Base-by-base conservation (phyloP, 1,140 invertebrate species). In the Brachionus calyciflorus region DNA sequence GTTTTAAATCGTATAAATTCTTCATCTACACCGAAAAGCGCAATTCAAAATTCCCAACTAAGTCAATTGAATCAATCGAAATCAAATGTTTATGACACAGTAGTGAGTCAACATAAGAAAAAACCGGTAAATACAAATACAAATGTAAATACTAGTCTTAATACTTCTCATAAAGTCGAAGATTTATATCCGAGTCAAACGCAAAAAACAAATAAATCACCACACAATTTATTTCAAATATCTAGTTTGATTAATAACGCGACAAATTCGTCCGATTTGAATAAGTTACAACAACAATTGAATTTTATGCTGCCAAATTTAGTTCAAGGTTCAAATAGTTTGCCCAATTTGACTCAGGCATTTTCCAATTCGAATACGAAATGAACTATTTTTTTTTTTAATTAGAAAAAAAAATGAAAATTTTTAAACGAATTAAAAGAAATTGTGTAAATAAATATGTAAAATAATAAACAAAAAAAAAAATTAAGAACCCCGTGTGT, bases 171-270 rank as follows among this genome's bases (percentile, higher is more conserved):
- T 4, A 5, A 65, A 3, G 9, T 41, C 10, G 60, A 65, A 21
- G 60, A 65, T 26, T 46, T 65, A 9, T 41, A 10, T 19, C 6
- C 33, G 21, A 46, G 19, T 65, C 55, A 26, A 37, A 60, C 28
- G 9, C 55, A 33, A 17, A 9, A 37, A 44, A 24, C 37, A 12
- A 65, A 10, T 17, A 46, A 65, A 26, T 65, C 40, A 26, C 60
- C 60, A 3, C 37, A 65, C 26, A 65, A 65, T 65, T 41, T 65
- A 19, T 44, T 44, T 44, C 60, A 65, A 65, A 65, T 65, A 26
- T 41, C 60, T 5, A 65, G 44, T 44, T 65, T 65, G 41, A 65
- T 65, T n/a, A 44, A 10, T 19, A 41, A 19, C 24, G 19, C 21
- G 41, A 24, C 37, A 14, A 12, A 7, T 6, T 9, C 24, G 17